Percentiles rank a stretch among this genome's conserved stretches.
Conservation (phyloP, 2,888 invertebrate species). For the Drosophila kuntzei region DNA sequence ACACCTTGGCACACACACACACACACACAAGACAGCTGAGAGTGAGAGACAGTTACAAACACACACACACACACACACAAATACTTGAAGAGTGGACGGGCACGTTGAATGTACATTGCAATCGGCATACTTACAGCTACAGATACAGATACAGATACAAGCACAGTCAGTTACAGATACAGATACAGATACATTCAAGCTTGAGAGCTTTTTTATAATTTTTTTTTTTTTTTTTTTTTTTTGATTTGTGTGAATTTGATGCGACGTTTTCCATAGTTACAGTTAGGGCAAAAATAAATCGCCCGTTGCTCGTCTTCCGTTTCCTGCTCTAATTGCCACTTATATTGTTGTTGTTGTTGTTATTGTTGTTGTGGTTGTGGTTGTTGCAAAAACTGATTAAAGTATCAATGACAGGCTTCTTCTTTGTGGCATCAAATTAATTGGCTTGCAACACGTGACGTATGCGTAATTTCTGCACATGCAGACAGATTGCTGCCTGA, state of each 20-base stretch:
- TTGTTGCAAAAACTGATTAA: conserved; percentile 49
- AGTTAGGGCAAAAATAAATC: conserved; percentile 25
- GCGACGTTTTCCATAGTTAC: conserved; percentile 26
- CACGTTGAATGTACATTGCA: conserved; percentile 68
- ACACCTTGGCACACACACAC: conserved; percentile 1
- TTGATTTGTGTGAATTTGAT: conserved; percentile 21
- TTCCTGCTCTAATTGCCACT: conserved; percentile 41
- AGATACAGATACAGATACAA: conserved; percentile 30
- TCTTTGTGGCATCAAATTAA: conserved; percentile 36
- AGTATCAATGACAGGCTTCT: conserved; percentile 55
- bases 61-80: conserved; percentile 9
- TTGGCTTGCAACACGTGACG: conserved; percentile 73
- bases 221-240: neutral
- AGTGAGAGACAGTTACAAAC: conserved; percentile 5
- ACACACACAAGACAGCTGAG: conserved; percentile 11
- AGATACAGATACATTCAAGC: neutral
- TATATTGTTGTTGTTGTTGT: neutral
- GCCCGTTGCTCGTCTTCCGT: conserved; percentile 26
- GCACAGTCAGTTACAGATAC: conserved; percentile 22
- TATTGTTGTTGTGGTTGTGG: neutral
- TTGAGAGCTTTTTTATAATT: neutral
- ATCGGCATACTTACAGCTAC: conserved; percentile 61
- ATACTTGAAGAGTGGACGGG: conserved; percentile 18
- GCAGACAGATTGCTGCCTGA: conserved; percentile 18
- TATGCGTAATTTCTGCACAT: conserved; percentile 65